Evolutionary conservation across 2,113 vertebrate genomes (phyloP).

Genomic region (Glaucomys volans): DNA sequence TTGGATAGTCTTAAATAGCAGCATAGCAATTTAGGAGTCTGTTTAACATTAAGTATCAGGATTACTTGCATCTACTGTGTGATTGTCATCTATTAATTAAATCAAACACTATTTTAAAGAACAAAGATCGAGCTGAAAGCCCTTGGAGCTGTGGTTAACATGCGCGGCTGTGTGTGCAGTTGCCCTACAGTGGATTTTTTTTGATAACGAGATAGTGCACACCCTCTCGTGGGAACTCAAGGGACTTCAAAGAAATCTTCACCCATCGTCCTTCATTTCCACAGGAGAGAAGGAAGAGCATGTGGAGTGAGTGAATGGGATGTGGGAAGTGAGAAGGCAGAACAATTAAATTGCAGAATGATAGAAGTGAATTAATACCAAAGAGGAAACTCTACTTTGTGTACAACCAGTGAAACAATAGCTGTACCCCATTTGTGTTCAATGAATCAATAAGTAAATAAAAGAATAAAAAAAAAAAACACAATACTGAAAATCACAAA

Average conservation of each 20-base stretch:
- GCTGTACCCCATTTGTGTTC: too few relatives aligned
- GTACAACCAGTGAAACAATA: too few relatives aligned
- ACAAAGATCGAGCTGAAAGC: background rate
- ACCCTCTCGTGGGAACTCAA: background rate
- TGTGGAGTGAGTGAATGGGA: background rate
- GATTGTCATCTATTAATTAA: constrained; percentile 34
- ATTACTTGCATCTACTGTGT: background rate
- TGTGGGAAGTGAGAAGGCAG: constrained; percentile 7
- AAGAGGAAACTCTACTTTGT: too few relatives aligned
- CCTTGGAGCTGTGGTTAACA: background rate
- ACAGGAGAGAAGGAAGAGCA: background rate
- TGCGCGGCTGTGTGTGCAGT: background rate
- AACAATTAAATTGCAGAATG: constrained; percentile 36
- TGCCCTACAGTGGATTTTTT: background rate
- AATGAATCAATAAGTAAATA: too few relatives aligned
- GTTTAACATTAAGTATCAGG: background rate
- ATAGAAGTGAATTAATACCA: background rate
- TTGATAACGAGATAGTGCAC: background rate
- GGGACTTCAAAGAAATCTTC: constrained; percentile 67
- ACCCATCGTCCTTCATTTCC: background rate
- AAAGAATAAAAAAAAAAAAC: too few relatives aligned
- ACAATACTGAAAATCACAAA: too few relatives aligned
- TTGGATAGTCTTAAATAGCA: background rate
- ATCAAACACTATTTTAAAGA: constrained; percentile 44
- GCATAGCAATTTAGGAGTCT: background rate